Base-by-base conservation (phyloP, 2,888 invertebrate species). In the Hyalella azteca region DNA sequence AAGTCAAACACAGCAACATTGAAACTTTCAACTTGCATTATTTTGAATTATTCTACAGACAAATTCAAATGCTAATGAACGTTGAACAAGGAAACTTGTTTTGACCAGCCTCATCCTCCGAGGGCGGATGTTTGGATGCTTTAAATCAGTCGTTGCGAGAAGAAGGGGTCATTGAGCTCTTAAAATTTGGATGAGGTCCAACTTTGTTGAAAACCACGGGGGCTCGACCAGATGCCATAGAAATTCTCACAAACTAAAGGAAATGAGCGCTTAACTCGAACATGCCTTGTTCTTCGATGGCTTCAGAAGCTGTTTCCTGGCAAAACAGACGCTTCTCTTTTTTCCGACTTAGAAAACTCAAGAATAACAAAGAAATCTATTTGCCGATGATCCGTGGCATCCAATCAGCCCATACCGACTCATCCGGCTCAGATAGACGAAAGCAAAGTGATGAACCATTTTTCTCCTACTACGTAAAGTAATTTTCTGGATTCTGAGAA, bases 171-270 rank as follows among this genome's bases (percentile, higher is more conserved):
- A 66, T 66, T 66, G 66, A 66, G 66, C 66, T 19, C 26, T 39
- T 66, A 66, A 66, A 66, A 66, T 66, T 66, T 66, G 66, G 66
- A 66, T 66, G 19, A 36, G 19, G 66, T 66, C 66, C 66, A 66
- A 66, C 36, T 66, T 7, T 54, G 54, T 54, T 66, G 19, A 66
- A 66, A 66, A 66, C 36, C 36, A 36, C 29, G 66, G 36, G 66
- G 13, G 36, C 11, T 66, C 36, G 36, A 5, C 66, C 66, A 66
- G 36, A 66, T 66, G 66, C 66, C 36, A 36, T 39, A 5, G 36
- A 32, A 19, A 11, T 36, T 39, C 39, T 19, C 15, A 66, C 66
- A 66, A 66, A 36, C 66, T 13, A 66, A 36, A 29, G 36, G 5
- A 11, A 66, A 3, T 36, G 66, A 7, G 66, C 66, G 66, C 36